These are phyloP conservation scores for Notolabrus celidotus DNA, from an alignment of 2,797 vertebrate genomes.

Conservation along the genomic window DNA sequence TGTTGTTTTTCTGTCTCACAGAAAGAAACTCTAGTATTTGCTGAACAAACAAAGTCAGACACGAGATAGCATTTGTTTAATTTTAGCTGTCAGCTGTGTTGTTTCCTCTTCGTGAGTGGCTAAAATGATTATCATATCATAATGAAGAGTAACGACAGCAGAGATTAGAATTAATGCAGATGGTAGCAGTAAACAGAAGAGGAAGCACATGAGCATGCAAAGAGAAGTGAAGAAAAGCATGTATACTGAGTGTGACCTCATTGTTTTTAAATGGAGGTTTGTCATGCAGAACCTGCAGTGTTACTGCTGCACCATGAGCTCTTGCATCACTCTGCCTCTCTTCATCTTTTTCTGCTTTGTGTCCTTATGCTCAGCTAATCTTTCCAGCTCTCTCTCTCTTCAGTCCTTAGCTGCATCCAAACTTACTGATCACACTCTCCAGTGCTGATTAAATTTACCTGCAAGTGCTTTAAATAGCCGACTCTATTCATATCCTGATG, in stretches of 20 bases:
- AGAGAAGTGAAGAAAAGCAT: not conserved
- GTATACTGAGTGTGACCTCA: conserved; percentile 38
- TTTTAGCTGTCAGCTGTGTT: not conserved
- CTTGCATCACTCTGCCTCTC: conserved; percentile 69
- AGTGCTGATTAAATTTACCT: not conserved
- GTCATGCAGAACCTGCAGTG: conserved; percentile 56
- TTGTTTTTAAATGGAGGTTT: conserved; percentile 43
- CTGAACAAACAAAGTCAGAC: conserved; percentile 33
- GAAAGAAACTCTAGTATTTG: conserved; percentile 32
- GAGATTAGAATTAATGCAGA: conserved; percentile 17
- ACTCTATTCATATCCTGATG: conserved; percentile 12
- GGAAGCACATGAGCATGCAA: not conserved
- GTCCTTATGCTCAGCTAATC: conserved; percentile 3
- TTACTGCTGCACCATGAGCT: conserved; percentile 51
- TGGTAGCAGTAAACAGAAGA: accelerated
- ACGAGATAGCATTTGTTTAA: conserved; percentile 12
- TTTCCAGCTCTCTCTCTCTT: not conserved
- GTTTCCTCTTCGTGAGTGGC: not conserved
- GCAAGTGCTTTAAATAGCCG: conserved; percentile 13
- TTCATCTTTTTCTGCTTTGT: not conserved
- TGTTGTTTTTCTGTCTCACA: conserved; percentile 26
- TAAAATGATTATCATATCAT: not conserved
- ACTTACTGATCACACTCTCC: not conserved
- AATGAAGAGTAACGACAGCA: not conserved
- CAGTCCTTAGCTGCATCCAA: conserved; percentile 8